Conservation (phyloP, 2,797 vertebrate genomes). For the Heliangelus exortis region DNA sequence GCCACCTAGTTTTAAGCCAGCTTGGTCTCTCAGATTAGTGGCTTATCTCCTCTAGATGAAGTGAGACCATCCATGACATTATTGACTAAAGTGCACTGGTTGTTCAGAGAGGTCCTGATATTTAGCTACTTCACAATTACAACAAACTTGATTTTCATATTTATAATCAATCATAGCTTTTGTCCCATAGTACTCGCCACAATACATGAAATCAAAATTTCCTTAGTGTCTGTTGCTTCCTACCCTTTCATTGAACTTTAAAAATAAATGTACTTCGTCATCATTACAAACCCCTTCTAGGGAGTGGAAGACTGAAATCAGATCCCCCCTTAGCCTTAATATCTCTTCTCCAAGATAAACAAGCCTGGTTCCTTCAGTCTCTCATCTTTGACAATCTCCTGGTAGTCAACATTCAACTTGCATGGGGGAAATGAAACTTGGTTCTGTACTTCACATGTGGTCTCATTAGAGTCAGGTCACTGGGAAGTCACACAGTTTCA, state of each 20-base stretch:
- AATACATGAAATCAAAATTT: not conserved
- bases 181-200: not conserved
- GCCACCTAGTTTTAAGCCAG: not conserved
- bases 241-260: not conserved
- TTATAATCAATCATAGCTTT: accelerated
- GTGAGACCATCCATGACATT: not conserved
- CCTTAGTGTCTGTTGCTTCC: not conserved
- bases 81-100: not conserved
- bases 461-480: not conserved
- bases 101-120: not conserved
- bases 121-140: not conserved
- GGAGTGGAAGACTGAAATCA: not conserved
- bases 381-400: not conserved
- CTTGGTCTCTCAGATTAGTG: not conserved
- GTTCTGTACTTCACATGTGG: not conserved
- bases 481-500: not conserved
- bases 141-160: not conserved
- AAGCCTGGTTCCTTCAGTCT: not conserved
- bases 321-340: not conserved
- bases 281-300: not conserved
- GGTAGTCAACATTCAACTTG: not conserved
- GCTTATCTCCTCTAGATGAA: not conserved
- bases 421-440: not conserved
- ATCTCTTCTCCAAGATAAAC: not conserved
- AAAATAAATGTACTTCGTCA: not conserved